These are phyloP conservation scores for Balearica regulorum DNA, from an alignment of 2,797 vertebrate genomes.

Conservation along the genomic window DNA sequence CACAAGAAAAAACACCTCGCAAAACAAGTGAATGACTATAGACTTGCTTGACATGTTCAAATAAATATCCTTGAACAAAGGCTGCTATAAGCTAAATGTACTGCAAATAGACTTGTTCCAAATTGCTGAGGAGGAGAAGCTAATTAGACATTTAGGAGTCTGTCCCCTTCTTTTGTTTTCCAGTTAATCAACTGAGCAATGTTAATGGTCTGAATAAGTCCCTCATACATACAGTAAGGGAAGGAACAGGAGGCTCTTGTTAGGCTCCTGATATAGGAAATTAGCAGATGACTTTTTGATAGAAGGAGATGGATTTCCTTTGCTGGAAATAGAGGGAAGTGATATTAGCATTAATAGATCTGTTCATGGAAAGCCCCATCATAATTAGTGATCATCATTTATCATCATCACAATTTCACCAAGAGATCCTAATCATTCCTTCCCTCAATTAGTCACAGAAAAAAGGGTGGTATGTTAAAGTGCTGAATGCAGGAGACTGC, in stretches of 20 bases:
- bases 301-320: slow-evolving; percentile 7
- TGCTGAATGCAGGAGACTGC: not conserved
- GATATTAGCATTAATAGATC: not conserved
- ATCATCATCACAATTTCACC: not conserved
- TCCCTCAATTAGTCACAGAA: not conserved
- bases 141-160: not conserved
- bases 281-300: not conserved
- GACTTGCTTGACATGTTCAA: not conserved
- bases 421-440: not conserved
- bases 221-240: not conserved
- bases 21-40: not conserved
- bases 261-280: not conserved
- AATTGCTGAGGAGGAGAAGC: not conserved
- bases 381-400: slow-evolving; percentile 16
- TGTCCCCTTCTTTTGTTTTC: not conserved
- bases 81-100: not conserved
- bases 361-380: not conserved
- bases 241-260: not conserved
- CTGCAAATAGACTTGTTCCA: not conserved
- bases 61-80: not conserved
- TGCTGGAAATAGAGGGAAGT: not conserved
- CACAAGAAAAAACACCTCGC: not conserved
- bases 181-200: not conserved
- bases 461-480: not conserved
- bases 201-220: not conserved